phyloP scores from a whole-genome alignment of 1,140 invertebrate species.

The Anastatus disparis region DNA sequence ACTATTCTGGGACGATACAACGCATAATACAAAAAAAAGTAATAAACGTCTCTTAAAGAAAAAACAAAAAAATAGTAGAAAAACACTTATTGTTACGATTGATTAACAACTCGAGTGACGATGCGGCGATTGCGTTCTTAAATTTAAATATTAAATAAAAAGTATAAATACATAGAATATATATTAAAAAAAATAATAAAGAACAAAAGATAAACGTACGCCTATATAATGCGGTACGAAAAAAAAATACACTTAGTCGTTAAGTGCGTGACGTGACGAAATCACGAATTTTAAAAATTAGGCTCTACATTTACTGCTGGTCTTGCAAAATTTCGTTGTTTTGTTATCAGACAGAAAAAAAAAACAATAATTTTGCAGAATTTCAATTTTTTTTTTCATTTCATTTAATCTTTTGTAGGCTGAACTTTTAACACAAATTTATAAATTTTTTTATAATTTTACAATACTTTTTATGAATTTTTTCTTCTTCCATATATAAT shows the following conservation, averaged over 20 bases:
- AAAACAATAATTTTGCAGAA: not conserved
- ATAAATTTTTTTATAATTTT: no score
- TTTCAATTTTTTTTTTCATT: not conserved
- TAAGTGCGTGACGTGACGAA: constrained; percentile 21
- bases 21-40: constrained; percentile 65
- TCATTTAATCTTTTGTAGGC: no score
- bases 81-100: constrained; percentile 49
- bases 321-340: constrained; percentile 22
- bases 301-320: not conserved
- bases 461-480: no score
- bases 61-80: constrained; percentile 27
- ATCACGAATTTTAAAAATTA: constrained; percentile 8
- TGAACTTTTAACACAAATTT: no score
- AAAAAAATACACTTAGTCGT: not conserved
- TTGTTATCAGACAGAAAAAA: not conserved
- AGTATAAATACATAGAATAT: constrained; percentile 2
- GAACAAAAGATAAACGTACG: not conserved
- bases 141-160: not conserved
- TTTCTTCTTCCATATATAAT: no score
- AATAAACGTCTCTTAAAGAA: constrained; percentile 55
- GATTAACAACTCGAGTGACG: constrained; percentile 34
- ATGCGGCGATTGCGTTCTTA: constrained; percentile 20
- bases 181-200: not conserved
- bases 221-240: not conserved
- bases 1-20: constrained; percentile 67